Conservation (phyloP, 1,140 invertebrate species). For the Bombus confusus region DNA sequence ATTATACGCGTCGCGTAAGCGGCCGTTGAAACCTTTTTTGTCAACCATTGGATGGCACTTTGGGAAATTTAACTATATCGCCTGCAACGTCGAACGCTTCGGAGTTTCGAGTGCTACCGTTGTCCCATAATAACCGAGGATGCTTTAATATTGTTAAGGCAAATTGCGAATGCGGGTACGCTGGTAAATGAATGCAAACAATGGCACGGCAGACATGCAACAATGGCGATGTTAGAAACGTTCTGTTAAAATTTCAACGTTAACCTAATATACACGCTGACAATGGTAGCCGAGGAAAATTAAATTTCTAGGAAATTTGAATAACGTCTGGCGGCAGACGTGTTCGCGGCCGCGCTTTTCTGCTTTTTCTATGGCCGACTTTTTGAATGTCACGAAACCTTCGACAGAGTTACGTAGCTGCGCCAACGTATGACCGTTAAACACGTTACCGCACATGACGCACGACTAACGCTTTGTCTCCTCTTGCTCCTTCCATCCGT, state of each 20-base stretch:
- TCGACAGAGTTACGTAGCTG: neutral
- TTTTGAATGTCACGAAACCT: neutral
- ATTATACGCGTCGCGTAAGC: too few relatives aligned
- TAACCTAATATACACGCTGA: conserved; percentile 42
- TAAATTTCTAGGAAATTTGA: conserved; percentile 53
- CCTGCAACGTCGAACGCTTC: conserved; percentile 10
- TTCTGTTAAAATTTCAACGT: conserved; percentile 52
- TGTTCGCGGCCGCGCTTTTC: too few relatives aligned
- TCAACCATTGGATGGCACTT: neutral
- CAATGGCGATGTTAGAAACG: conserved; percentile 24
- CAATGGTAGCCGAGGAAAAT: conserved; percentile 49
- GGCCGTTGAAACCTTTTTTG: too few relatives aligned
- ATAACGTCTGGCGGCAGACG: conserved; percentile 24
- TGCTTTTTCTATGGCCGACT: neutral
- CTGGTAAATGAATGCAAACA: conserved; percentile 61
- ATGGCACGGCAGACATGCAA: conserved; percentile 27
- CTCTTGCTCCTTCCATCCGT: neutral
- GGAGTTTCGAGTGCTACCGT: conserved; percentile 18
- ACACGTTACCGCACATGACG: conserved; percentile 15
- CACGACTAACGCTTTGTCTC: neutral
- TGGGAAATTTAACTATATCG: conserved; percentile 47
- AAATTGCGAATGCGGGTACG: conserved; percentile 43
- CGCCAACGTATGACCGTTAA: conserved; percentile 23
- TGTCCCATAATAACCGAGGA: conserved; percentile 31
- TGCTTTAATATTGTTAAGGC: conserved; percentile 53